Evolutionary conservation across 2,113 vertebrate species (phyloP).

Genomic region (Seriola quinqueradiata): DNA sequence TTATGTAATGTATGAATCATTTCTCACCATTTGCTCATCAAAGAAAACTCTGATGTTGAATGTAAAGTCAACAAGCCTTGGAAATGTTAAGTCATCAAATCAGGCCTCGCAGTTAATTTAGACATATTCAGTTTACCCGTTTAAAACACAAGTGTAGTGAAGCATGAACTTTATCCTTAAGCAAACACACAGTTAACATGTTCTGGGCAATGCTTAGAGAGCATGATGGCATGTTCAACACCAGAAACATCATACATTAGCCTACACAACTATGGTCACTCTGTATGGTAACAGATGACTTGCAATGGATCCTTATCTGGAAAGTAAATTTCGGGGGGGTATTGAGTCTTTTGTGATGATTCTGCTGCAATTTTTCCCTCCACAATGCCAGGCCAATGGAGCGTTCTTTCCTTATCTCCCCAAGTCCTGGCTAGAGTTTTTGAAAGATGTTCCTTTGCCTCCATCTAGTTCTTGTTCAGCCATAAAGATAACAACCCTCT

Average conservation of each 20-base stretch:
- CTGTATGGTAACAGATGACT: conserved; percentile 70
- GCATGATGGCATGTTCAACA: neutral
- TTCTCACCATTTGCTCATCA: neutral
- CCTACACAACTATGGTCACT: conserved; percentile 59
- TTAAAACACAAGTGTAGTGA: conserved; percentile 9
- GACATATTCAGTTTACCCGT: neutral
- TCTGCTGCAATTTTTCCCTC: conserved; percentile 57
- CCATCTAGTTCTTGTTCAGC: conserved; percentile 71
- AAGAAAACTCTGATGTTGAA: neutral
- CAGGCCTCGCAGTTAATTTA: neutral
- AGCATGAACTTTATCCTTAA: conserved; percentile 5
- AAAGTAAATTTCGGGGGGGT: conserved; percentile 62
- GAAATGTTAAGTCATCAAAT: conserved; percentile 5
- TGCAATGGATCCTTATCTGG: conserved; percentile 67
- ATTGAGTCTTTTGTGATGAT: conserved; percentile 67
- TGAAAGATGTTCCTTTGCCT: conserved; percentile 67
- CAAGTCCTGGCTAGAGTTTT: conserved; percentile 55
- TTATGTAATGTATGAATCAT: neutral
- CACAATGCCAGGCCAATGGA: conserved; percentile 61
- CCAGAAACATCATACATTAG: conserved; percentile 28
- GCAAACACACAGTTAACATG: neutral
- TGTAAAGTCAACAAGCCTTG: conserved; percentile 10
- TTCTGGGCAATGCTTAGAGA: neutral
- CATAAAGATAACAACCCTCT: conserved; percentile 68
- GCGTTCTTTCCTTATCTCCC: conserved; percentile 68